Conservation (phyloP, 1,140 invertebrate species). For the Uloborus diversus region DNA sequence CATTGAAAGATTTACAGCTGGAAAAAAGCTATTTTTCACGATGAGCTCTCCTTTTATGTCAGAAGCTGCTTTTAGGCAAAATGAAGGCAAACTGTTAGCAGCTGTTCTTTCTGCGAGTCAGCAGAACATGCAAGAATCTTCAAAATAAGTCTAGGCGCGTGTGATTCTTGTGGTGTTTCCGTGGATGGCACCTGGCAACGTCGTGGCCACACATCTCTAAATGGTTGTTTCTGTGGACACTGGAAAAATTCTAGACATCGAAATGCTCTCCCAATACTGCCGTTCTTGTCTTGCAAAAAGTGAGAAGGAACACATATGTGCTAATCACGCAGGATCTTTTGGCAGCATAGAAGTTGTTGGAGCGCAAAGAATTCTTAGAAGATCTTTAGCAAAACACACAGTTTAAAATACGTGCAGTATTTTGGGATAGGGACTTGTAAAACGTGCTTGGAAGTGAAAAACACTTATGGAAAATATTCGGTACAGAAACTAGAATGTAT, state of each 20-base stretch:
- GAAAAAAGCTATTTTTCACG: background rate
- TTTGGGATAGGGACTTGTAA: background rate
- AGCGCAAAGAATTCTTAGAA: background rate
- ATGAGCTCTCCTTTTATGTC: background rate
- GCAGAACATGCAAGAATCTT: background rate
- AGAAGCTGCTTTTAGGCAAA: background rate
- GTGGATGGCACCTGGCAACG: no score
- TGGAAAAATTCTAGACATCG: background rate
- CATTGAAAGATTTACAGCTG: background rate
- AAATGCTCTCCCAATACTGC: no score
- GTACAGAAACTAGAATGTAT: conserved; percentile 9
- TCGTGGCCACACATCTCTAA: no score
- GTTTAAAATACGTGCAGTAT: no score
- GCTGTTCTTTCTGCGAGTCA: background rate
- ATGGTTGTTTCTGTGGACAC: conserved; percentile 10
- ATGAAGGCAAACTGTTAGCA: background rate
- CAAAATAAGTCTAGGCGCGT: background rate
- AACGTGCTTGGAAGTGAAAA: background rate
- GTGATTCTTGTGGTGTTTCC: background rate
- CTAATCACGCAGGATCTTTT: no score
- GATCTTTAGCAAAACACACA: background rate
- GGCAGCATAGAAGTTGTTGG: background rate
- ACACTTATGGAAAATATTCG: background rate
- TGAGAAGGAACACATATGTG: no score
- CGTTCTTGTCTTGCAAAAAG: no score